These are phyloP conservation scores for Himalopsyche japonica DNA, from an alignment of 2,888 invertebrate species.

Conservation along the genomic window DNA sequence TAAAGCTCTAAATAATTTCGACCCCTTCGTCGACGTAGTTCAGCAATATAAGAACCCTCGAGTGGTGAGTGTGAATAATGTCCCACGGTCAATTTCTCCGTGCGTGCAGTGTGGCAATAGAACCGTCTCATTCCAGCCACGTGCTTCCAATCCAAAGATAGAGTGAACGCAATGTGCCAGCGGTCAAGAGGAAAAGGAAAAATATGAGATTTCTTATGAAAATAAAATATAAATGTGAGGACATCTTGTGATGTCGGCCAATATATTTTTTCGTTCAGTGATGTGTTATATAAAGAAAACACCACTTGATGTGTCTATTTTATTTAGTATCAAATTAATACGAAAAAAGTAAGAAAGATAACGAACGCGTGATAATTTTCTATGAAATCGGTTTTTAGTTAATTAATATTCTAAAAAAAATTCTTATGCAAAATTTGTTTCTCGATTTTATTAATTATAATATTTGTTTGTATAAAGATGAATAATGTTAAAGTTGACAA, in stretches of 20 bases:
- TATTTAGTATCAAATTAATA: no score
- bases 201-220: neutral
- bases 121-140: neutral
- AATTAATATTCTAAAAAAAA: no score
- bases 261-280: no score
- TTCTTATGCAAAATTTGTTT: no score
- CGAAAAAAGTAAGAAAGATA: no score
- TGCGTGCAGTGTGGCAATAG: neutral
- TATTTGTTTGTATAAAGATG: no score
- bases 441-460: no score
- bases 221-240: neutral
- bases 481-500: no score
- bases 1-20: neutral
- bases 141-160: neutral
- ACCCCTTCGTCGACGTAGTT: neutral
- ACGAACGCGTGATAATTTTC: no score
- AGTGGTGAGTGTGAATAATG: neutral
- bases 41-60: neutral
- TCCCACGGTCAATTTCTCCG: neutral
- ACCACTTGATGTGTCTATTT: no score
- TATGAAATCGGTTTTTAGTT: no score
- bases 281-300: no score
- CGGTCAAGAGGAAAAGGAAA: neutral
- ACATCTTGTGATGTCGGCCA: neutral
- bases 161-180: neutral